Conservation (phyloP, 2,113 vertebrate species). For the Puffinus mauretanicus region DNA sequence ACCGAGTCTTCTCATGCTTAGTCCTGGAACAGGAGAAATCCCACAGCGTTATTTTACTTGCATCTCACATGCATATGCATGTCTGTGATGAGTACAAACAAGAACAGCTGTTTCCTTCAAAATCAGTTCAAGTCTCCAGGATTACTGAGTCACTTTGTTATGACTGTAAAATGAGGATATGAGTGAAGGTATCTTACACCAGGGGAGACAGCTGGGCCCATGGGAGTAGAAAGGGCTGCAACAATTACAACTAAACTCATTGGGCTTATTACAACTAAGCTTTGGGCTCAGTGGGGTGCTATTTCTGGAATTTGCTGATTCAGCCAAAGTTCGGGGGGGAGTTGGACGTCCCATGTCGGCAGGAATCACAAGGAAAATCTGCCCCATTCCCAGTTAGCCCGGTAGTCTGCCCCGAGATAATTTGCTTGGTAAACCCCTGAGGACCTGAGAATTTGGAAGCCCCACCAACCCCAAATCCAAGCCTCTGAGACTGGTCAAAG, state of each 20-base stretch:
- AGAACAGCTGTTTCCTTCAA: constrained; percentile 10
- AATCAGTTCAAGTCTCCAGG: not conserved
- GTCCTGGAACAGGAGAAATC: not conserved
- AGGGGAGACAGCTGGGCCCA: not conserved
- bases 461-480: not conserved
- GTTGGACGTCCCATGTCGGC: not conserved
- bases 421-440: not conserved
- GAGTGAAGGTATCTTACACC: not conserved
- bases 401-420: not conserved
- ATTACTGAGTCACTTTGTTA: not conserved
- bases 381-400: not conserved
- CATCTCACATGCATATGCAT: not conserved
- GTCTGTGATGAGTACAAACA: not conserved
- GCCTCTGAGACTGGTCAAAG: not conserved
- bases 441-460: not conserved
- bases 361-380: not conserved
- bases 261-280: not conserved
- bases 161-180: not conserved
- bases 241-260: not conserved
- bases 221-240: not conserved
- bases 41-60: not conserved
- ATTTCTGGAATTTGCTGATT: not conserved
- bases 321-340: not conserved
- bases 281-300: fast-evolving
- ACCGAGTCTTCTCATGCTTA: not conserved